Percentiles rank a stretch among this genome's conserved stretches.
Evolutionary conservation across 2,797 vertebrate genomes (phyloP).

Genomic region (Trachurus trachurus): DNA sequence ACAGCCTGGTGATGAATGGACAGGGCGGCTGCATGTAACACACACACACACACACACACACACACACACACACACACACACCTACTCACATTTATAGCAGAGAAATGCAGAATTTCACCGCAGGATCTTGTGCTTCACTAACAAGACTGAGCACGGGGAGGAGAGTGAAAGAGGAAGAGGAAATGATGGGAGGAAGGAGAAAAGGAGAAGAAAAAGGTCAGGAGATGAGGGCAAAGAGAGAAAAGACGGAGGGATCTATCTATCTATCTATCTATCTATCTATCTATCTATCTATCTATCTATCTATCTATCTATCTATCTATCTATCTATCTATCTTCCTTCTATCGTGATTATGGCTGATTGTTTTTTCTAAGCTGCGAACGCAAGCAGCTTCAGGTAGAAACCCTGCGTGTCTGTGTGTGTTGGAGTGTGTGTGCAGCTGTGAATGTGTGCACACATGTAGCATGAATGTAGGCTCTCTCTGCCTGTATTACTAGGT

Average conservation of each 20-base stretch:
- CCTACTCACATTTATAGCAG: constrained; percentile 10
- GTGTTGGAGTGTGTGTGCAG: constrained; percentile 41
- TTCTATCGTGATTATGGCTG: constrained; percentile 45
- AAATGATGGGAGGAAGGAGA: neutral
- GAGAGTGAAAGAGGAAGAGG: constrained; percentile 1
- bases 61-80: constrained; percentile 22
- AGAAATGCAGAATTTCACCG: constrained; percentile 31
- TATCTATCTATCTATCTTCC: no score
- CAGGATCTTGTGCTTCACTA: constrained; percentile 35
- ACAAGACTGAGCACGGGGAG: constrained; percentile 46
- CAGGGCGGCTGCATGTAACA: constrained; percentile 19
- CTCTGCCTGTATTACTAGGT: constrained; percentile 64
- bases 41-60: constrained; percentile 15
- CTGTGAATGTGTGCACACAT: constrained; percentile 48
- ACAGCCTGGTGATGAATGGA: constrained; percentile 67
- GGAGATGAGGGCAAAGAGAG: constrained; percentile 22
- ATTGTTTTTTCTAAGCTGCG: constrained; percentile 56
- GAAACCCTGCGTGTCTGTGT: constrained; percentile 39
- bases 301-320: no score
- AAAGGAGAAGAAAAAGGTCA: constrained; percentile 38
- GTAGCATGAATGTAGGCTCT: constrained; percentile 42
- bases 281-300: no score
- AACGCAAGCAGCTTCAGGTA: constrained; percentile 60
- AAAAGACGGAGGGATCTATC: constrained; percentile 55
- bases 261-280: constrained; percentile 5